Conservation (phyloP, 37 sponge, comb jelly and placozoan species). For the Axinella damicornis region DNA sequence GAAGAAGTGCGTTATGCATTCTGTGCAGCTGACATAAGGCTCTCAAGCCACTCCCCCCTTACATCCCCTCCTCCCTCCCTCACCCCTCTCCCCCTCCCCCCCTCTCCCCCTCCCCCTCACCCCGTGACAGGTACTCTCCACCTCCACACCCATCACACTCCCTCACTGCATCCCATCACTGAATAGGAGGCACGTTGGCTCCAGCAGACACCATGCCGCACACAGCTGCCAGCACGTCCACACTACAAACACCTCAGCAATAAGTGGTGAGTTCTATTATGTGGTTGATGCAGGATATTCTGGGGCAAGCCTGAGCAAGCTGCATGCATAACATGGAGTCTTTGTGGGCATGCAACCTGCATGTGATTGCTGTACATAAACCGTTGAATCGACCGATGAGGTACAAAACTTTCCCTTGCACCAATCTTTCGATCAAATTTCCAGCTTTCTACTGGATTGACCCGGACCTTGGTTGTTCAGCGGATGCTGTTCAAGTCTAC, state of each 20-base stretch:
- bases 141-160: conserved; percentile 1
- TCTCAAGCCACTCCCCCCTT: too few relatives aligned
- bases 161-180: not conserved
- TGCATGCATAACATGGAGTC: too few relatives aligned
- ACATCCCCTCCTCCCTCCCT: too few relatives aligned
- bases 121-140: conserved; percentile 1
- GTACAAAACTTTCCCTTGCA: too few relatives aligned
- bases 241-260: conserved; percentile 3
- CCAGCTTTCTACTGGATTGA: conserved; percentile 75
- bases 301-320: too few relatives aligned
- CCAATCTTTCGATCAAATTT: too few relatives aligned
- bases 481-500: conserved; percentile 64
- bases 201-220: conserved; percentile 16
- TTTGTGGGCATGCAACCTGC: too few relatives aligned
- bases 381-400: too few relatives aligned
- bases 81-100: not conserved
- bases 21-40: too few relatives aligned
- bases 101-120: conserved; percentile 5
- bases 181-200: not conserved
- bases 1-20: conserved; percentile 3
- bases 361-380: too few relatives aligned
- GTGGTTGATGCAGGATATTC: too few relatives aligned
- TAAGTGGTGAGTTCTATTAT: too few relatives aligned
- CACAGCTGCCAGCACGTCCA: conserved; percentile 54
- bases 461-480: conserved; percentile 72